A percentile compares a stretch with the other conserved stretches of the same genome.
Conservation (phyloP, 1,140 invertebrate genomes). For the Camponotus vicinus region DNA sequence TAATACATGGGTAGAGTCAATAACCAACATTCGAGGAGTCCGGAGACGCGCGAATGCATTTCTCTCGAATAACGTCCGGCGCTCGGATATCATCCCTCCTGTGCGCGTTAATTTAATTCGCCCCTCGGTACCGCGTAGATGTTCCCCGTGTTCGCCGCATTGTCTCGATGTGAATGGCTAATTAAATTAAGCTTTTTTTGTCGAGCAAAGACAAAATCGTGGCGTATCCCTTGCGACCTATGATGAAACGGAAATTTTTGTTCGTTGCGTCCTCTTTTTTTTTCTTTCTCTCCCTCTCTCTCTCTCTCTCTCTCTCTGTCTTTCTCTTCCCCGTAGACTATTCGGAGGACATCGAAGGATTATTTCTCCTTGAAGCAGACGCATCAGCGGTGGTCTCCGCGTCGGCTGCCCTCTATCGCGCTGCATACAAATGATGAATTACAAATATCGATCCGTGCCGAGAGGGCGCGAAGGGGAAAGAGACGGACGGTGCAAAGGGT, state of each 20-base stretch:
- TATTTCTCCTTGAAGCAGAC: conserved; percentile 72
- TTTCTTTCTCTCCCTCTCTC: not conserved
- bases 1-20: conserved; percentile 5
- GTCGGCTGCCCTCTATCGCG: conserved; percentile 77
- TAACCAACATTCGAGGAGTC: conserved; percentile 20
- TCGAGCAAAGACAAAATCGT: conserved; percentile 28
- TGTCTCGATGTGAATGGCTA: conserved; percentile 66
- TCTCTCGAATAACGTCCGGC: conserved; percentile 44
- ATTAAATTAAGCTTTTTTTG: conserved; percentile 74
- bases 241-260: conserved; percentile 33
- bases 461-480: conserved; percentile 28
- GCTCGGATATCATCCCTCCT: conserved; percentile 31
- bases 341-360: conserved; percentile 69
- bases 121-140: conserved; percentile 43
- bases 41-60: conserved; percentile 43
- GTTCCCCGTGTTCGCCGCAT: conserved; percentile 41
- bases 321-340: not conserved
- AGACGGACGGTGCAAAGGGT: conserved; percentile 60
- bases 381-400: conserved; percentile 68
- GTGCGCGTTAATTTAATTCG: conserved; percentile 67
- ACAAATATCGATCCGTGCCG: conserved; percentile 83
- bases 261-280: not conserved
- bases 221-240: conserved; percentile 36
- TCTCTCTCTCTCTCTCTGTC: not conserved
- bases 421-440: conserved; percentile 86